Percentiles rank a stretch among this genome's conserved stretches.
Evolutionary conservation across 2,888 invertebrate species (phyloP).

Genomic region (Lepetodrilus schrolli): DNA sequence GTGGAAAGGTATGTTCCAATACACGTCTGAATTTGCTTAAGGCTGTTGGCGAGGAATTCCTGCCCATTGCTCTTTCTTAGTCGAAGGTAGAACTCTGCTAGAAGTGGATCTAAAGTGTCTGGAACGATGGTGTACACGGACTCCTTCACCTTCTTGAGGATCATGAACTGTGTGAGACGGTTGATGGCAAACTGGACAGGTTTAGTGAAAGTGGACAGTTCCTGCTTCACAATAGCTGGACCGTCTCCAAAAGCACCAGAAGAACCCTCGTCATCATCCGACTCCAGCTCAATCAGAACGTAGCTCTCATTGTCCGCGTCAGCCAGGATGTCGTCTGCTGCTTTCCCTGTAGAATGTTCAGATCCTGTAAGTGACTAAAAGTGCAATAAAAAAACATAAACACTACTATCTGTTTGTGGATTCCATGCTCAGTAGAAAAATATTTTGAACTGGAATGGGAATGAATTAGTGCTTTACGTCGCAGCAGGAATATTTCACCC

Average conservation of each 20-base stretch:
- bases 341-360: background rate
- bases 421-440: too few species aligned
- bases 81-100: slow-evolving; percentile 15
- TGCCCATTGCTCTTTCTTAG: background rate
- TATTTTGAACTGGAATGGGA: too few species aligned
- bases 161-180: slow-evolving; percentile 24
- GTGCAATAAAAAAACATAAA: slow-evolving; percentile 6
- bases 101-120: slow-evolving; percentile 3
- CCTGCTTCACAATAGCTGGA: background rate
- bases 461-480: too few species aligned
- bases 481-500: too few species aligned
- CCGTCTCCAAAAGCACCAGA: background rate
- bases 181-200: slow-evolving; percentile 15
- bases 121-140: slow-evolving; percentile 4
- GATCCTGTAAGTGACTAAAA: slow-evolving; percentile 21
- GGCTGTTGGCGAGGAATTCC: background rate
- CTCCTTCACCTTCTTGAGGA: slow-evolving; percentile 10
- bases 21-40: slow-evolving; percentile 18
- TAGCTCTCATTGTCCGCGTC: slow-evolving; percentile 21
- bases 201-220: slow-evolving; percentile 9
- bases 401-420: too few species aligned
- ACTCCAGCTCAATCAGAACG: background rate
- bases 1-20: slow-evolving; percentile 8
- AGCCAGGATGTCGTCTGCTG: background rate
- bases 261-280: background rate